These are phyloP conservation scores for Spodoptera exigua DNA, from an alignment of 2,888 invertebrate genomes.

Conservation along the genomic window DNA sequence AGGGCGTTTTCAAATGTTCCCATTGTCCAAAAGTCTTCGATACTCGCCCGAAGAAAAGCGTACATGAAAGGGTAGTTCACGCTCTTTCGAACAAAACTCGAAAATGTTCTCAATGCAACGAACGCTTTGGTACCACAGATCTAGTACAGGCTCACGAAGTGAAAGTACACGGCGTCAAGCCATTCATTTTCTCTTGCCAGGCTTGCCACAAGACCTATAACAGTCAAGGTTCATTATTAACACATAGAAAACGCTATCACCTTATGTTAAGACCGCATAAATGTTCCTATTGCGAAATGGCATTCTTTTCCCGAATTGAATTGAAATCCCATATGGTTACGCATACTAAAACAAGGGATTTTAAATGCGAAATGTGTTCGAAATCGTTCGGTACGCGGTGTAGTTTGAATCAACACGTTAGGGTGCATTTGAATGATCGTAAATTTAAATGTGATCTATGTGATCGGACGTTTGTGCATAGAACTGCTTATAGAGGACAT, in stretches of 20 bases:
- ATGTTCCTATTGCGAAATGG: conserved; percentile 80
- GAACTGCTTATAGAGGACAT: conserved; percentile 56
- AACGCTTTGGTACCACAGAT: conserved; percentile 67
- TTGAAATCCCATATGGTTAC: conserved; percentile 63
- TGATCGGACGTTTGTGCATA: conserved; percentile 51
- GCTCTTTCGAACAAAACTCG: conserved; percentile 51
- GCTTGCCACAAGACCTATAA: conserved; percentile 68
- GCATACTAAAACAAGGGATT: conserved; percentile 61
- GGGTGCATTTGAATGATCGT: conserved; percentile 48
- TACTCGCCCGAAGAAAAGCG: conserved; percentile 68
- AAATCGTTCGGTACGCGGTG: conserved; percentile 55
- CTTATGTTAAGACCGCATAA: conserved; percentile 64
- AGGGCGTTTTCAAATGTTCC: conserved; percentile 63
- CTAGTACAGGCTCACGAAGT: conserved; percentile 67
- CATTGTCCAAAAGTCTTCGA: conserved; percentile 76
- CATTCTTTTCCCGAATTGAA: conserved; percentile 62
- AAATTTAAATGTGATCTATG: conserved; percentile 49
- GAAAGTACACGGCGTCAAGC: conserved; percentile 63
- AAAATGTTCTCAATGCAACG: conserved; percentile 69
- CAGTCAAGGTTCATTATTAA: conserved; percentile 59
- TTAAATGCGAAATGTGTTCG: conserved; percentile 56
- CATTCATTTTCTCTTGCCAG: conserved; percentile 63
- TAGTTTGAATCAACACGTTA: conserved; percentile 57
- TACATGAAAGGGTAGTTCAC: conserved; percentile 76
- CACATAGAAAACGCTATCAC: conserved; percentile 70